Base-by-base conservation (phyloP, 2,113 vertebrate genomes). In the Paramormyrops kingsleyae region DNA sequence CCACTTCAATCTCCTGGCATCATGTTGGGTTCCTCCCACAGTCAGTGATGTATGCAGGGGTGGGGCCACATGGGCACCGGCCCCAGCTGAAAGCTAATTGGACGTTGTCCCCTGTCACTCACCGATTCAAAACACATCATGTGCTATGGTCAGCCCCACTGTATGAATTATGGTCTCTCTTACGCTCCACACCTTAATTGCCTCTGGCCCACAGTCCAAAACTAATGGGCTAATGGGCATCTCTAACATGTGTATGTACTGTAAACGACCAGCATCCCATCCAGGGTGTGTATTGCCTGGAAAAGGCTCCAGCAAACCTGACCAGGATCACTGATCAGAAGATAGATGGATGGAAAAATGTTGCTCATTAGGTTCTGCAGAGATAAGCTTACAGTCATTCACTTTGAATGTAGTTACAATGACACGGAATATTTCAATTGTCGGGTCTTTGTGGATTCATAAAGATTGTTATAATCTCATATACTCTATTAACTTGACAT, bases 401-500 rank as follows among this genome's bases (percentile, higher is more conserved):
- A 47, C n/a, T 70, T 27, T 44, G 35, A 88, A 88, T 88, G 66
- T 35, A 44, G 50, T 52, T 77, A 50, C 9, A 77, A 7, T 8
- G 7, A 42, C n/a, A 52, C 24, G 2, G 44, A 27, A 46, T 49
- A 52, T 47, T 74, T 15, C 27, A 39, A 24, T 24, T 62, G 44
- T 10, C 17, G 1, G 62, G 62, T n/a, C n/a, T 17, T 27, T 17
- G 4, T 52, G n/a, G 27, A 39, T 50, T 5, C 49, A 9, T 49
- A 12, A 31, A 12, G 10, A 27, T 31, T 80, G 27, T 47, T 53
- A 27, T 50, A 52, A 44, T 89, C 46, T 5, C 5, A 50, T 47
- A 87, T 70, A 84, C 27, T 66, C 74, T 87, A 88, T 88, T 66
- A 66, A 88, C 24, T 66, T 27, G 66, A n/a, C 90, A 88, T 90